phyloP scores from a whole-genome alignment of 2,113 vertebrate species.

The Trachemys scripta region DNA sequence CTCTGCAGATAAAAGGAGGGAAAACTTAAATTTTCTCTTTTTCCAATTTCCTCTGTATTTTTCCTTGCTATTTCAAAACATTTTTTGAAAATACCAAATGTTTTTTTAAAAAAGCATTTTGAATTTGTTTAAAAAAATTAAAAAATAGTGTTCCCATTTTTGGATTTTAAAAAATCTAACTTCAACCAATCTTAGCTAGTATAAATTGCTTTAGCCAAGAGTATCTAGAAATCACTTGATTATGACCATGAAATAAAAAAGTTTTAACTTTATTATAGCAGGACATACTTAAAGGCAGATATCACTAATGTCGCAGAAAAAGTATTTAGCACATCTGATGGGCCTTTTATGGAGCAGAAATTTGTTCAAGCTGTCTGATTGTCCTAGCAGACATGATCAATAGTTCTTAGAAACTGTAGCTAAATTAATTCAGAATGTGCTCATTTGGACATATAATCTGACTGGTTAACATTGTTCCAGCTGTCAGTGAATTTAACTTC shows the following conservation, averaged over 20 bases:
- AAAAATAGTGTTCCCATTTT: neutral
- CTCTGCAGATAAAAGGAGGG: neutral
- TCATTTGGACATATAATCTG: neutral
- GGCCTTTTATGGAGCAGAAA: neutral
- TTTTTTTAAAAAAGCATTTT: neutral
- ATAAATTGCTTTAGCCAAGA: neutral
- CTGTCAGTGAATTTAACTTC: neutral
- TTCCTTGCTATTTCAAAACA: neutral
- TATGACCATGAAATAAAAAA: neutral
- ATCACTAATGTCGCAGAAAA: neutral
- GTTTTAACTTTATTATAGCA: neutral
- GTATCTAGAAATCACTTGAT: neutral
- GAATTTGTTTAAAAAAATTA: neutral
- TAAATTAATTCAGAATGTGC: neutral
- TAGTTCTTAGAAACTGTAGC: neutral
- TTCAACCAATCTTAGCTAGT: neutral
- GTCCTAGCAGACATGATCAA: neutral
- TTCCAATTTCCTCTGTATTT: neutral
- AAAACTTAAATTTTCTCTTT: neutral
- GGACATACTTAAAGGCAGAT: neutral
- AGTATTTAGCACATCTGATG: neutral
- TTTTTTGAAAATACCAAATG: neutral
- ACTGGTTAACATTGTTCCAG: neutral
- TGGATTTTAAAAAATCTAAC: neutral
- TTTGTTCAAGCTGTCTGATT: neutral